Evolutionary conservation across 2,797 vertebrate species (phyloP), one percentile per base, ranked within the genome.

Genomic region (Xenops minutus): DNA sequence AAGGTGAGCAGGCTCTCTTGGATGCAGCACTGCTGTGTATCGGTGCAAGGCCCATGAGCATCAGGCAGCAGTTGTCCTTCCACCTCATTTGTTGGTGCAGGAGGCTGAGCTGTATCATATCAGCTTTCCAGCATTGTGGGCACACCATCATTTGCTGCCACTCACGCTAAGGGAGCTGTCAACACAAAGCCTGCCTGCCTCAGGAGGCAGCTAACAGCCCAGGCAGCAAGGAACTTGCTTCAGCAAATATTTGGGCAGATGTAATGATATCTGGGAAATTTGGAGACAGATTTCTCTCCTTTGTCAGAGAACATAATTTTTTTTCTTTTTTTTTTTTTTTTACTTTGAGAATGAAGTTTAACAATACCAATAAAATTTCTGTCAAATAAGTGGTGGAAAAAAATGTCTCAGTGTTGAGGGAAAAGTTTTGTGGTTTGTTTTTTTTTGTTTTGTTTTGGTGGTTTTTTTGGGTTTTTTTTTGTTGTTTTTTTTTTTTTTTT

Each of bases 101-200:
- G 58, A 75, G 63, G 9, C n/a, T 59, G 66, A 82, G 5, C 43
- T 92, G 49, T 39, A 18, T 93, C 74, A 5, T 76, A 63, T 66
- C 69, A 68, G 44, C 74, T 79, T 90, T 94, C 83, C 74, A 49
- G 71, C 78, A 14, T 41, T 64, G 61, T 68, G 82, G 71, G 85
- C 56, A 82, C 62, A 44, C 59, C 52, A 27, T 90, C 83, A 55
- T 68, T 92, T 92, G 63, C 64, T 95, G 58, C 74, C 73, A 55
- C 87, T 95, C 56, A 43, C 29, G 1, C 63, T 55, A 69, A 88
- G 80, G 81, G 73, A 85, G 62, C 94, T 95, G 94, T 94, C 92
- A 93, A 54, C 80, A 91, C 54, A 85, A 64, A 94, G 51, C 71
- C 75, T 85, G 56, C 59, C 67, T 95, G 84, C 58, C 75, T 76